Conservation (phyloP, 1,140 invertebrate species). For the Vollenhovia emeryi region DNA sequence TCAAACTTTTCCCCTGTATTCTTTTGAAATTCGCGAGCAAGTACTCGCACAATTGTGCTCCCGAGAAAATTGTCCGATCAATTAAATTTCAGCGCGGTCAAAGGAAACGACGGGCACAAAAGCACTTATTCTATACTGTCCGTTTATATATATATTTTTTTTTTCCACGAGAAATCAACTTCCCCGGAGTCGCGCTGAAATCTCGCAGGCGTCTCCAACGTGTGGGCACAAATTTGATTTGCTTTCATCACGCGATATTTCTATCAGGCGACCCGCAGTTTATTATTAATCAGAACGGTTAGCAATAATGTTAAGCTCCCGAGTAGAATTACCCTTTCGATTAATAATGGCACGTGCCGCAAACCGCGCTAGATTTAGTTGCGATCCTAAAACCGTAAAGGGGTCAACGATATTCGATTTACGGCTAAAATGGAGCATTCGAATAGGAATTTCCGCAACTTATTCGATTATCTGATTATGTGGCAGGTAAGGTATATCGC, state of each 20-base stretch:
- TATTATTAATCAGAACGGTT: background rate
- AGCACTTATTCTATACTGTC: background rate
- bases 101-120: background rate
- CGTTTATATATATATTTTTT: too few species aligned
- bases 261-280: background rate
- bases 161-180: background rate
- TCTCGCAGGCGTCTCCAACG: background rate
- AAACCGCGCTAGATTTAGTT: conserved; percentile 18
- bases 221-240: background rate
- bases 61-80: background rate
- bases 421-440: conserved; percentile 31
- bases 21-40: conserved; percentile 13
- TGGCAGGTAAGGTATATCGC: background rate
- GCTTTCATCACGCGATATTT: background rate
- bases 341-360: background rate
- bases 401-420: conserved; percentile 21
- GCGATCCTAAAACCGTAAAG: conserved; percentile 36
- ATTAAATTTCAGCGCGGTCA: background rate
- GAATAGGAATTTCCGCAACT: conserved; percentile 19
- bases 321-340: background rate
- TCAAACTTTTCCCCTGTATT: conserved; percentile 15
- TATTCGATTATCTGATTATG: background rate
- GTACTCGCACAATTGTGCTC: background rate
- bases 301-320: background rate
- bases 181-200: background rate